Evolutionary conservation across 2,113 vertebrate genomes (phyloP), one percentile per base, ranked within the genome.

Genomic region (Morphnarchus princeps): DNA sequence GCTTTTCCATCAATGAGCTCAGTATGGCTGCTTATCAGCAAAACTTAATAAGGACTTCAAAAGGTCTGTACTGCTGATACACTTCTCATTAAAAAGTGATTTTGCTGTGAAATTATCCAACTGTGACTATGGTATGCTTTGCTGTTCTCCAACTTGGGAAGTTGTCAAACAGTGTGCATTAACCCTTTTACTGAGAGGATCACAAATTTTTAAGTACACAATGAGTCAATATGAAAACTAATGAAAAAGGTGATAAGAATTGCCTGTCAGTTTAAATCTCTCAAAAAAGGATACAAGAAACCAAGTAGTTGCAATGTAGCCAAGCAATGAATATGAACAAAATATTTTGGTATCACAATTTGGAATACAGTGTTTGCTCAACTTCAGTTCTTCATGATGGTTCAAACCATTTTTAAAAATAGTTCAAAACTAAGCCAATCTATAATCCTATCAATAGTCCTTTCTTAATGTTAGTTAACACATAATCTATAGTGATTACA

Each of bases 1-100:
- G 83, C 92, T 93, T 96, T 97, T 94, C 88, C 81, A 97, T 93
- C 89, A 97, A 93, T 97, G 95, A 98, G 96, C 98, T 96, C 95
- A 98, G 97, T 95, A 91, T 97, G 94, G 81, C 87, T 97, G 89
- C 97, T 97, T 96, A 97, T 96, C 95, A 92, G 86, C 42, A 92
- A 74, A 72, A 90, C 79, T 66, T 84, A 78, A 87, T 77, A 89
- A 96, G 40, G 95, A 97, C 97, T 97, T 97, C 97, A 98, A 97
- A 98, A 96, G 91, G 47, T 62, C 78, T 87, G n/a, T 50, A 95
- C 93, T 92, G 95, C 92, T 96, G 94, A 98, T 96, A 97, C 7
- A 93, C 57, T 93, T 97, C 97, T 98, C 90, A 97, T 98, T 98
- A 98, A 98, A 98, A 95, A 93, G 81, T 5, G 79, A 95, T 96